Conservation (phyloP, 2,888 invertebrate genomes). For the Drosophila imparisetae region DNA sequence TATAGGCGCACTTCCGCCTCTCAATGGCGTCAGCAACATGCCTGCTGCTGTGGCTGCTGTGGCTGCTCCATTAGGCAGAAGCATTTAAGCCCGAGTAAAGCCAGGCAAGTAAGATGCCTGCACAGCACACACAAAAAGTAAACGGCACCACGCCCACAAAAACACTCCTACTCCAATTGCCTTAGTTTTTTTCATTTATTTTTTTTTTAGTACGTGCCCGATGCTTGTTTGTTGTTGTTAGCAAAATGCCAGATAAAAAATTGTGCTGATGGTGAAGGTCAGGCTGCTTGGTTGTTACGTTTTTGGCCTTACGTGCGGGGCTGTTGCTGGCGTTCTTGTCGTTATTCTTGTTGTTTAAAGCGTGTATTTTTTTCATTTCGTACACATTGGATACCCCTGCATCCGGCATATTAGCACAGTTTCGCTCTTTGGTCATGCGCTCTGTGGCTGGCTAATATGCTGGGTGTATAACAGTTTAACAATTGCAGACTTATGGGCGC, state of each 20-base stretch:
- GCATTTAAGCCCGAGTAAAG: conserved; percentile 68
- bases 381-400: conserved; percentile 38
- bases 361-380: conserved; percentile 32
- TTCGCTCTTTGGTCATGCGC: conserved; percentile 58
- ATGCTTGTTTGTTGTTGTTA: conserved; percentile 44
- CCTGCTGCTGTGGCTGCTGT: conserved; percentile 21
- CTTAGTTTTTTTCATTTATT: background rate
- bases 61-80: conserved; percentile 64
- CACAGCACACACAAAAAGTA: background rate
- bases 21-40: conserved; percentile 57
- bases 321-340: conserved; percentile 48
- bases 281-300: conserved; percentile 67
- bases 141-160: conserved; percentile 38
- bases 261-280: conserved; percentile 76
- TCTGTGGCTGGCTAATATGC: conserved; percentile 26
- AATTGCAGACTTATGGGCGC: conserved; percentile 76
- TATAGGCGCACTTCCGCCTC: conserved; percentile 64
- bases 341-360: conserved; percentile 24
- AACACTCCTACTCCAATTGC: conserved; percentile 41
- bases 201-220: conserved; percentile 41
- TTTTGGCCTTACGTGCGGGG: conserved; percentile 46
- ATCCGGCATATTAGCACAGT: conserved; percentile 32
- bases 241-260: conserved; percentile 42
- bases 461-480: conserved; percentile 68
- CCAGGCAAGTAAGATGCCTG: conserved; percentile 23